Base-by-base conservation (phyloP, 2,797 vertebrate species). In the Myotis planiceps region DNA sequence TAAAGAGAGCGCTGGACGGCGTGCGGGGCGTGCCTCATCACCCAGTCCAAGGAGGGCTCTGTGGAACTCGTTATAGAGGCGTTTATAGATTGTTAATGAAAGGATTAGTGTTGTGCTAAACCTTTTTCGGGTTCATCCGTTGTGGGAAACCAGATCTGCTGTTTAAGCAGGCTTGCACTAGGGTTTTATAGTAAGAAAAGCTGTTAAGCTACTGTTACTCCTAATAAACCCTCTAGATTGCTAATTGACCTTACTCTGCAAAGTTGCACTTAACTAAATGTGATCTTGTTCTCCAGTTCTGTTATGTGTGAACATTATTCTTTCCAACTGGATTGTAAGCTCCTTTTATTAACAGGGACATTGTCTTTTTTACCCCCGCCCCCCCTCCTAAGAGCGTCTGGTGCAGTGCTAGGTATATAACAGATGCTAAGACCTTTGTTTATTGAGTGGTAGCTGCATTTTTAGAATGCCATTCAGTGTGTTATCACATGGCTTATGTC, bases 91-190 rank as follows among this genome's bases (percentile, higher is more conserved):
- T 96, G 96, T 95, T 97, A 98, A 97, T 98, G 97, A 98, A 98
- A 97, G 88, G 75, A 96, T 94, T 98, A 96, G 94, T 97, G 97
- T 98, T 98, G 82, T 96, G 95, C 97, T 98, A 97, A 98, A 98
- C 84, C 92, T 92, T 80, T 95, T 96, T 97, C 92, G 76, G 96
- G 89, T 93, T 97, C 96, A 98, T 98, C 97, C 97, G 83, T 98
- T 95, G 93, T 95, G 91, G 95, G 93, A 97, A 97, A 98, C 94
- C 65, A 90, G 88, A 93, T 94, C 80, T 90, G 94, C 76, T 97
- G 82, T 65, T 90, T 83, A 86, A 97, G 92, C 63, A 72, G 88
- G 80, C 88, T 97, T 89, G 90, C 95, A 85, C 39, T 78, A 18
- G 83, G 58, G 37, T 79, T 96, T 93, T 63, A 32, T 49, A 87